Conservation (phyloP, 2,797 vertebrate genomes). For the Notolabrus celidotus region DNA sequence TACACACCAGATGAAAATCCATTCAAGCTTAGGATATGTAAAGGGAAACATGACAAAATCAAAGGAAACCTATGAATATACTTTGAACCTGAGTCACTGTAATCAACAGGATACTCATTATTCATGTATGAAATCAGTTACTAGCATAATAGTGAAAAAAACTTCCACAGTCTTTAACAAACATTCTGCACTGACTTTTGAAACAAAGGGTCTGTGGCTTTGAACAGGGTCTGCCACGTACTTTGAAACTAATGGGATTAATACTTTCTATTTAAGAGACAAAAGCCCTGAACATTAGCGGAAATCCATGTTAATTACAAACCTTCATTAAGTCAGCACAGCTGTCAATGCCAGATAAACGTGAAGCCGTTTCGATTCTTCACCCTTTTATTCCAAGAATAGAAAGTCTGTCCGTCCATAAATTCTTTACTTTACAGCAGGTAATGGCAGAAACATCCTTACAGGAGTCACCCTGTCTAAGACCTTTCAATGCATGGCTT, state of each 20-base stretch:
- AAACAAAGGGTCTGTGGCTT: slow-evolving; percentile 40
- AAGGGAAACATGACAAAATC: slow-evolving; percentile 48
- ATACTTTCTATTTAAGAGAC: slow-evolving; percentile 87
- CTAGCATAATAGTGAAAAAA: slow-evolving; percentile 7
- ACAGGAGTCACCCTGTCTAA: slow-evolving; percentile 59
- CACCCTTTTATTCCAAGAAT: slow-evolving; percentile 60
- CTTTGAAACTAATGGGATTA: slow-evolving; percentile 85
- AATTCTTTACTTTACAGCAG: slow-evolving; percentile 60
- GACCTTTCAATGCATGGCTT: slow-evolving; percentile 40
- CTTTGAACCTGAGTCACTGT: slow-evolving; percentile 1
- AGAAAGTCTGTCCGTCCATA: slow-evolving; percentile 65
- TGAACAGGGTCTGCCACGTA: slow-evolving; percentile 55
- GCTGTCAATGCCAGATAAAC: slow-evolving; percentile 91
- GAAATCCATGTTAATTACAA: slow-evolving; percentile 91
- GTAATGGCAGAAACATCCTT: slow-evolving; percentile 77
- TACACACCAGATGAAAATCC: slow-evolving; percentile 72
- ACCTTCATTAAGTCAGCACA: slow-evolving; percentile 88
- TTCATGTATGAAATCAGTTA: slow-evolving; percentile 10
- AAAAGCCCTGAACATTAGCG: slow-evolving; percentile 86
- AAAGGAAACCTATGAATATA: slow-evolving; percentile 18
- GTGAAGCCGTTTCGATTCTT: slow-evolving; percentile 82
- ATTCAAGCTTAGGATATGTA: slow-evolving; percentile 44
- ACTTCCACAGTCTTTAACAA: neutral
- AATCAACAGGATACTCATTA: slow-evolving; percentile 14
- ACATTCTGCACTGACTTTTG: slow-evolving; percentile 28